Base-by-base conservation (phyloP, 2,113 vertebrate genomes). In the Chionodraco myersi region DNA sequence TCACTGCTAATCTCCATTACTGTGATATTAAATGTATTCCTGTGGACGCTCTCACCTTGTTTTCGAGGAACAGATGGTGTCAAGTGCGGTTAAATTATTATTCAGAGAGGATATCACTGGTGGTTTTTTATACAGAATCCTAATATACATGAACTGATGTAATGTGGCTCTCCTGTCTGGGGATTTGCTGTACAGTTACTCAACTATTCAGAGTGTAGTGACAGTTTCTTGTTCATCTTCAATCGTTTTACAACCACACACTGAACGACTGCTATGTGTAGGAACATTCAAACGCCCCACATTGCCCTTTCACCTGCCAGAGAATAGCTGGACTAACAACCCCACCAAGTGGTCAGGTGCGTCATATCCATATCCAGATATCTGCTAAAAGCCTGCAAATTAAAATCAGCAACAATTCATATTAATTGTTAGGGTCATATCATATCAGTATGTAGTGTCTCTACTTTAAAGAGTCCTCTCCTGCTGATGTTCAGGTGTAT, bases 321-420 rank as follows among this genome's bases (percentile, higher is more conserved):
- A 71, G 47, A 61, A 93, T 91, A 88, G 80, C 85, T 93, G 90
- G 92, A 90, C 89, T 81, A 88, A 93, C 90, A 90, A 89, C 91
- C 83, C 92, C 92, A 91, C 90, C 91, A 86, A 91, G 92, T 93
- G 92, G 92, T 86, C 88, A 91, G 89, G 90, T 87, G 80, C 76
- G 85, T 87, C 86, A 92, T 56, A 49, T 82, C 75, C 52, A 57
- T 60, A 53, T 52, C 44, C 58, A 53, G 26, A 72, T 45, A 61
- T 36, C 57, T 16, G 45, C 61, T 72, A 41, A 41, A 41, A 41
- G 36, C 36, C 36, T 30, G 30, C 3, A 4, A 30, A 30, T 30
- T 30, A 30, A 30, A 30, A 30, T 30, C 30, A 4, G 30, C 30
- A 30, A 30, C 30, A 30, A 30, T 30, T 30, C 30, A 30, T 30